Evolutionary conservation across 2,113 vertebrate genomes (phyloP), one percentile per base, ranked within the genome.

Genomic region (Diadophis punctatus): DNA sequence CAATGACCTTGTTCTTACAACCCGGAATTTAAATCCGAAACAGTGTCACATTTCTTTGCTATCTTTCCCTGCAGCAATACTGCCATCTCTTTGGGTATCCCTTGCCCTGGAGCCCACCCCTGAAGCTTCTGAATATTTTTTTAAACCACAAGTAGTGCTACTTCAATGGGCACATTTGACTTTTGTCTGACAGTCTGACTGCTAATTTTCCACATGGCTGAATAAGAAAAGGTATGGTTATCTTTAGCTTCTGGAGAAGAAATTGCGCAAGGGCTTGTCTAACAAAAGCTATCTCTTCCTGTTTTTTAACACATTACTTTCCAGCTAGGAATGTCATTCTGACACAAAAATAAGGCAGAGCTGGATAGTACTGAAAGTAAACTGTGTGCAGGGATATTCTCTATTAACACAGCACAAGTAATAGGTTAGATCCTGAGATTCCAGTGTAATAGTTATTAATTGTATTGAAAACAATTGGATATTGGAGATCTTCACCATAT

Each of bases 171-270:
- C 93, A 93, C 56, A 27, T 1, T 6, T 46, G 18, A 91, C 22
- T 92, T 95, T 91, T 0, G 86, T 92, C 90, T 90, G 49, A 52
- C 94, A 93, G 90, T 0, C 1, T 8, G 63, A 91, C 92, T 43
- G 2, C 1, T 51, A 23, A 91, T 94, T 95, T 95, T 90, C 30
- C 39, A 0, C 8, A 87, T 93, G 93, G 11, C 60, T 92, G 23
- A 48, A 51, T 89, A 68, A 53, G n/a, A 60, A 94, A 34, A 93
- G 2, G 2, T 90, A 14, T 8, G 87, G 84, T 52, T 91, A 89
- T 5, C 23, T 55, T 56, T 84, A 88, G 6, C 87, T 87, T 0
- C 84, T 88, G 92, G 39, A 48, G 0, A 0, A 0, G n/a, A 93
- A 87, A 80, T 93, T 89, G 63, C 93, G 0, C 87, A 4, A 87